Evolutionary conservation across 2,113 vertebrate species (phyloP).

Genomic region (Sylvicapra grimmia): DNA sequence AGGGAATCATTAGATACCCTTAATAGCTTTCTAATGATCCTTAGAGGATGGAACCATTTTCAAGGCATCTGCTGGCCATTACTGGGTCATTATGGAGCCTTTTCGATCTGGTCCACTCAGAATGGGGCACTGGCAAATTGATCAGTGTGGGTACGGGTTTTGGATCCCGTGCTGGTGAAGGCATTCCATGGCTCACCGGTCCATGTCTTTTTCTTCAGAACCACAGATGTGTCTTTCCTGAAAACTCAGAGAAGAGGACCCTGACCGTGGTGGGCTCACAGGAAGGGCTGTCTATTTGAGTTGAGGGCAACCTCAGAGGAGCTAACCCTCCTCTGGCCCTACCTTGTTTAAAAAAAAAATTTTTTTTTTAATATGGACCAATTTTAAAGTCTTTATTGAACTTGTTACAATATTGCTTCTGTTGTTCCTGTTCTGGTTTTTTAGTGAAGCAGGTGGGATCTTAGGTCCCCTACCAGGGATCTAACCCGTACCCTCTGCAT

Average conservation of each 20-base stretch:
- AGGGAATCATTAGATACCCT: not conserved
- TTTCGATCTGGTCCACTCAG: not conserved
- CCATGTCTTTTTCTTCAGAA: not conserved
- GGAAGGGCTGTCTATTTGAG: not conserved
- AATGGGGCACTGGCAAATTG: not conserved
- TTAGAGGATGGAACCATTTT: not conserved
- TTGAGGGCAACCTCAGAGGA: not conserved
- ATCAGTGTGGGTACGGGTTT: not conserved
- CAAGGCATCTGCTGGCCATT: not conserved
- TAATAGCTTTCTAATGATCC: not conserved
- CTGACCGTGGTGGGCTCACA: no score
- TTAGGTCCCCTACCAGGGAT: not conserved
- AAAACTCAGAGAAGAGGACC: not conserved
- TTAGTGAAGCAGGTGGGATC: not conserved
- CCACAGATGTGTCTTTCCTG: rapidly evolving
- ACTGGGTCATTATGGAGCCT: not conserved
- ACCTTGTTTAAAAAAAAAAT: not conserved
- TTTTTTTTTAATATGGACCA: not conserved
- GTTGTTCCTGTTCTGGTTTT: not conserved
- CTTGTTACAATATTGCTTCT: not conserved
- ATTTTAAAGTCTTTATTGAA: not conserved
- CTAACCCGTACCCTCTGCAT: rapidly evolving
- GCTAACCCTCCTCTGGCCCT: not conserved
- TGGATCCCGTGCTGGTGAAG: not conserved
- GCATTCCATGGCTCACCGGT: rapidly evolving